phyloP scores from a whole-genome alignment of 2,797 vertebrate genomes.

The Pseudocheirus occidentalis region DNA sequence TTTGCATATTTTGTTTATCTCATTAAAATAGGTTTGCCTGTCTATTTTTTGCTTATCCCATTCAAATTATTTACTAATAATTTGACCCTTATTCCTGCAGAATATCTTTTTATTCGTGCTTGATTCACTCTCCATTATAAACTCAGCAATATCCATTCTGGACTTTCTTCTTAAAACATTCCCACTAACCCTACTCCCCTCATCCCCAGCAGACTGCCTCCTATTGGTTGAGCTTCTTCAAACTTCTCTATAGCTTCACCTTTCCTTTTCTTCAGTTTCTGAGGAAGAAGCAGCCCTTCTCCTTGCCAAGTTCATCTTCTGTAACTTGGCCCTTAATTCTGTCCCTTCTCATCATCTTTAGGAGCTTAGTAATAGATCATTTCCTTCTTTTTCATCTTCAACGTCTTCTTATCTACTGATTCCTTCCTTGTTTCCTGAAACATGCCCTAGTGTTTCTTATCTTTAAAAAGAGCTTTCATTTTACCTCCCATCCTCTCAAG shows the following conservation, averaged over 20 bases:
- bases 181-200: too few relatives aligned
- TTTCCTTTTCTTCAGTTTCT: background rate
- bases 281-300: background rate
- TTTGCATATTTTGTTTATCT: slow-evolving; percentile 25
- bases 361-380: background rate
- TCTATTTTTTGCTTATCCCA: background rate
- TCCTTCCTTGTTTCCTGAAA: background rate
- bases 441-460: background rate
- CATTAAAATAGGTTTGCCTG: background rate
- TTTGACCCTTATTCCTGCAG: background rate
- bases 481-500: background rate
- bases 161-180: background rate
- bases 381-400: background rate
- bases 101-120: background rate
- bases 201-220: background rate
- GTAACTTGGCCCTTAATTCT: background rate
- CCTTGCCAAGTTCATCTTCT: background rate
- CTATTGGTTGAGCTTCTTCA: background rate
- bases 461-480: background rate
- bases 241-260: background rate
- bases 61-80: background rate
- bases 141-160: background rate
- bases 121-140: background rate
- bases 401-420: background rate
- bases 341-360: background rate